Base-by-base conservation (phyloP, 2,888 invertebrate species). In the Stenoptilia bipunctidactyla region DNA sequence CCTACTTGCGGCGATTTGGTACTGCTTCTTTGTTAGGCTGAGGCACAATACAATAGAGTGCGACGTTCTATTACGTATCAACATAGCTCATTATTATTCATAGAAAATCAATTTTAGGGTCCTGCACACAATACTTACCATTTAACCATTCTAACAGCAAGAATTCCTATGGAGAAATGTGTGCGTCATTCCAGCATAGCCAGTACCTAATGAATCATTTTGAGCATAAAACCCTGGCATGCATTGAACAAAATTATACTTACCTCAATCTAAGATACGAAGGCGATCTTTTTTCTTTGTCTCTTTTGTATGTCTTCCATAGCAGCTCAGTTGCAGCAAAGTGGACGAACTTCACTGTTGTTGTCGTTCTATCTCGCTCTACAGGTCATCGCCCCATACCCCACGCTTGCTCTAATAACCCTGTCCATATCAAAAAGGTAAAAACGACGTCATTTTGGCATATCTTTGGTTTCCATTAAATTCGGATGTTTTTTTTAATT, bases 281-380 rank as follows among this genome's bases (percentile, higher is more conserved):
- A 30, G 9, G 2, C 30, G 12, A 30, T 30, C 12, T 30, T 30
- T 30, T 30, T 30, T 10, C n/a, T 30, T 25, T 25, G 25, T 30
- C 6, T 12, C 12, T 30, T 10, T 30, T 30, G 30, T 30, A 30
- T 9, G 12, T 30, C 13, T 34, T 34, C 12, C 34, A 34, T 34
- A 12, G 30, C 30, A 8, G 30, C 30, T 30, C 30, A n/a, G 9
- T 30, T 30, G 12, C 30, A 30, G 39, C 43, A 42, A 41, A 20
- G 33, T 64, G 75, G 67, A 64, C 79, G 66, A 82, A 82, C 79
- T 82, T 82, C 82, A 79, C 62, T 51, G 63, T 79, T 83, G 80
- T 83, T 83, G 80, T 83, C 72, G 64, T 55, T 79, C 82, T 51
- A 63, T 82, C 83, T 75, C 80, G 56, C 58, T 66, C 82, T 73